These are phyloP conservation scores for Austrolebias charrua DNA, from an alignment of 2,797 vertebrate species.

Conservation along the genomic window DNA sequence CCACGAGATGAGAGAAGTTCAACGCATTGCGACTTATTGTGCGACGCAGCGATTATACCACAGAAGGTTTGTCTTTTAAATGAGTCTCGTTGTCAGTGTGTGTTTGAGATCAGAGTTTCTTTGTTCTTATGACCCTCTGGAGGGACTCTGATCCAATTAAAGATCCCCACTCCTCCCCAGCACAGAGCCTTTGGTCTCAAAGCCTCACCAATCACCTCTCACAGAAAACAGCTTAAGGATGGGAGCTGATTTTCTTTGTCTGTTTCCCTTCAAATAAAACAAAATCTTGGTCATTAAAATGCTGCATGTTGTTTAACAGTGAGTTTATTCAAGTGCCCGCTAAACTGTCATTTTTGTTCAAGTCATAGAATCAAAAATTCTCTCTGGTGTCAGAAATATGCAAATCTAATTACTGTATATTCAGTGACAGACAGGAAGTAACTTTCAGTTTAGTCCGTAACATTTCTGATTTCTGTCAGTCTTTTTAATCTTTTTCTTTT, in stretches of 20 bases:
- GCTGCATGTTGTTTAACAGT: neutral
- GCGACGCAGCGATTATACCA: slow-evolving; percentile 12
- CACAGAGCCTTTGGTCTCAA: slow-evolving; percentile 13
- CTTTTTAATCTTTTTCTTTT: neutral
- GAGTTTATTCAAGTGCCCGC: neutral
- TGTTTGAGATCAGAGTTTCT: slow-evolving; percentile 32
- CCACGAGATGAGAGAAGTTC: slow-evolving; percentile 17
- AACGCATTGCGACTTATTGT: slow-evolving; percentile 5
- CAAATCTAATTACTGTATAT: slow-evolving; percentile 51
- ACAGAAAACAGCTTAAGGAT: slow-evolving; percentile 21
- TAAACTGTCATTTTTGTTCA: slow-evolving; percentile 9
- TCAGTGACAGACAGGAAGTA: slow-evolving; percentile 9
- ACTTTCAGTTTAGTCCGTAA: slow-evolving; percentile 32
- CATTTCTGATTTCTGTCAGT: neutral
- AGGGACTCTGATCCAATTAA: slow-evolving; percentile 55
- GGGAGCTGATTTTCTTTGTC: neutral
- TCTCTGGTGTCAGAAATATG: slow-evolving; percentile 44
- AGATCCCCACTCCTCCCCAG: slow-evolving; percentile 8
- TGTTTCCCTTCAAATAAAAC: neutral
- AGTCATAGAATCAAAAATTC: slow-evolving; percentile 18
- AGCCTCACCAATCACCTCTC: slow-evolving; percentile 27
- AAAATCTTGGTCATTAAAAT: neutral
- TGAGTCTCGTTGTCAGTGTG: slow-evolving; percentile 26
- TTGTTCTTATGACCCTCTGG: slow-evolving; percentile 44
- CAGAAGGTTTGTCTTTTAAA: slow-evolving; percentile 32